phyloP scores from a whole-genome alignment of 2,888 invertebrate species.

The Dryocosmus kuriphilus region DNA sequence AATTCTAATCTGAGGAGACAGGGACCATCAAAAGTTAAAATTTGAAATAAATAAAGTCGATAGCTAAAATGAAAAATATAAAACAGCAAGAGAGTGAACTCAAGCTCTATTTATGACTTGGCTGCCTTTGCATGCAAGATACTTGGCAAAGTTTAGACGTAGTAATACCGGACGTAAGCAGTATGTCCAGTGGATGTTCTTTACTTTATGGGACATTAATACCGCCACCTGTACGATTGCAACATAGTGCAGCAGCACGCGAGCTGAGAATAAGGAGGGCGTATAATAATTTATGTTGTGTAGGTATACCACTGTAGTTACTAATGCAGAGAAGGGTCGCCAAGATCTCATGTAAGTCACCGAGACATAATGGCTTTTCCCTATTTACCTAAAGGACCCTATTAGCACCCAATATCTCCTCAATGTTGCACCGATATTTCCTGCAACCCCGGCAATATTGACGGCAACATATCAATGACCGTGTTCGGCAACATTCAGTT shows the following conservation, averaged over 20 bases:
- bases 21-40: background rate
- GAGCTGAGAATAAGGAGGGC: conserved; percentile 49
- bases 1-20: background rate
- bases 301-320: background rate
- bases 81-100: background rate
- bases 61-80: background rate
- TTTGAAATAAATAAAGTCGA: background rate
- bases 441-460: too few species aligned
- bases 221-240: conserved; percentile 52
- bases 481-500: too few species aligned
- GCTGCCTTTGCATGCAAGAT: conserved; percentile 3
- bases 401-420: too few species aligned
- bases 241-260: conserved; percentile 45
- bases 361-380: conserved; percentile 68
- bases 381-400: conserved; percentile 64
- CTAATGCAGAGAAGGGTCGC: conserved; percentile 59
- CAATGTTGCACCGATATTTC: too few species aligned
- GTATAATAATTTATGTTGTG: conserved; percentile 17
- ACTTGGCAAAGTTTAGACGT: conserved; percentile 15
- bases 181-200: conserved; percentile 25
- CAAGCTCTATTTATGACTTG: background rate
- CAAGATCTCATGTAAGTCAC: conserved; percentile 73
- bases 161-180: conserved; percentile 18
- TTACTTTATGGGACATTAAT: conserved; percentile 43
- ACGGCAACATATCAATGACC: too few species aligned